phyloP scores from a whole-genome alignment of 2,797 vertebrate genomes.

The Enteromius radiatus region DNA sequence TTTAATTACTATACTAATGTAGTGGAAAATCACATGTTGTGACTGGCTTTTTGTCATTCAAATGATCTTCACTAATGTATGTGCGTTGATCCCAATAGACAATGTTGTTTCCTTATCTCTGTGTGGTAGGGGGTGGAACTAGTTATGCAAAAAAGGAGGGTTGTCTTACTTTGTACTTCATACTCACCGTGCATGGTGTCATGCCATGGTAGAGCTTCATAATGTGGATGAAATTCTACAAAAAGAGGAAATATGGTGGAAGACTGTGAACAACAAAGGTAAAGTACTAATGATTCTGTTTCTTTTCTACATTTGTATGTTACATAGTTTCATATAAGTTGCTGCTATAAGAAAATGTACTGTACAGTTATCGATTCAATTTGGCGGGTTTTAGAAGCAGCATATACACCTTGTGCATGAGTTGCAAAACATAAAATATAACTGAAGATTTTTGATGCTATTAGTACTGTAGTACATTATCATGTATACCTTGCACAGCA shows the following conservation, averaged over 20 bases:
- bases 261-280: slow-evolving; percentile 35
- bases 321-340: neutral
- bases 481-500: neutral
- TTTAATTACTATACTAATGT: neutral
- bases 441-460: too few species aligned
- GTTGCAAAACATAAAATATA: neutral
- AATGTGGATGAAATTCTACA: neutral
- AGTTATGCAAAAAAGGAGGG: neutral
- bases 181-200: neutral
- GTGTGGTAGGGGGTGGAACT: neutral
- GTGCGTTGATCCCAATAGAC: neutral
- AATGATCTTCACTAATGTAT: neutral
- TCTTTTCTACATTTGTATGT: neutral
- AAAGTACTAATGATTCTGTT: neutral
- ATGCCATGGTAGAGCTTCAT: neutral
- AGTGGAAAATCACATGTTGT: neutral
- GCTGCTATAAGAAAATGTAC: neutral
- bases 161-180: too few species aligned
- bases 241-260: slow-evolving; percentile 38
- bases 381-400: neutral
- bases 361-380: neutral
- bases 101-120: neutral
- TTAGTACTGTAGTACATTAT: neutral
- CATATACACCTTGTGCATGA: neutral
- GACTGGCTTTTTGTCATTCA: neutral